Evolutionary conservation across 2,888 invertebrate genomes (phyloP).

Genomic region (Oxyteleia sp.): DNA sequence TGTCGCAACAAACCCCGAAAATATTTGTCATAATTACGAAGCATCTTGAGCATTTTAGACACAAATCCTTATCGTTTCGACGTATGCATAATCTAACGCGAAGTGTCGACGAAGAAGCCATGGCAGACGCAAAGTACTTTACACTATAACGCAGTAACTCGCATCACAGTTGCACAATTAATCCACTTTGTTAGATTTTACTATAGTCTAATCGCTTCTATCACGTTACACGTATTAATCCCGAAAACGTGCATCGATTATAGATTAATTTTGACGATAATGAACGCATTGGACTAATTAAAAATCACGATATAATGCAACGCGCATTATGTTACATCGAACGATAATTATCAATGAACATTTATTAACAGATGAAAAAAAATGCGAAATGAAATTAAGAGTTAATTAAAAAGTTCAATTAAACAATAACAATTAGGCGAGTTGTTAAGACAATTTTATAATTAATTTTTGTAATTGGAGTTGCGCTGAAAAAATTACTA

Average conservation of each 20-base stretch:
- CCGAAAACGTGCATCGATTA: conserved; percentile 14
- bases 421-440: too few species aligned
- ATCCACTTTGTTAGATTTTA: conserved; percentile 47
- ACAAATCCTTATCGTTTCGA: conserved; percentile 28
- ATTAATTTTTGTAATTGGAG: too few species aligned
- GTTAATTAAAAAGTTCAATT: too few species aligned
- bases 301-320: conserved; percentile 21
- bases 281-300: conserved; percentile 29
- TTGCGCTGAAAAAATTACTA: too few species aligned
- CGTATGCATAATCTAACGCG: conserved; percentile 44
- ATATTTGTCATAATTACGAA: conserved; percentile 18
- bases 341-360: background rate
- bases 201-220: conserved; percentile 36
- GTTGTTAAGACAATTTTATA: too few species aligned
- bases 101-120: conserved; percentile 42
- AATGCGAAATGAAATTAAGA: background rate
- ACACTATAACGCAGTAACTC: conserved; percentile 18
- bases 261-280: conserved; percentile 28
- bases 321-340: background rate
- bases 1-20: conserved; percentile 12
- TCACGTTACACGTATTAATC: conserved; percentile 38
- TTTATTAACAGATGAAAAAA: background rate
- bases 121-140: conserved; percentile 23
- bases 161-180: conserved; percentile 23
- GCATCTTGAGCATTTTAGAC: conserved; percentile 25